Percentiles rank a stretch among this genome's conserved stretches.
Evolutionary conservation across 1,140 invertebrate species (phyloP).

Genomic region (Heliconius nattereri): DNA sequence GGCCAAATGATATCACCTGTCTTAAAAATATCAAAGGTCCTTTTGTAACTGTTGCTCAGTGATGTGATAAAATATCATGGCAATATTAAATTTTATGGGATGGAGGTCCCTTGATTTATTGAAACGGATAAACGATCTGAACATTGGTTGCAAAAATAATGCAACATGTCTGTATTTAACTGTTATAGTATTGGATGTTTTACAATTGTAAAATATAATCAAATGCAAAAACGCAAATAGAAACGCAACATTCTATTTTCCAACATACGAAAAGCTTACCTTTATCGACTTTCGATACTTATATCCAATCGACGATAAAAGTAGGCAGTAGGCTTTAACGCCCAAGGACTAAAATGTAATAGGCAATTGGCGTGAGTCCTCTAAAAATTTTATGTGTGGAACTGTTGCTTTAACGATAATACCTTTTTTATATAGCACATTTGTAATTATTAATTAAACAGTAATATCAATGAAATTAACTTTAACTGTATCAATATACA

Average conservation of each 20-base stretch:
- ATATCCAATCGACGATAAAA: slow-evolving; percentile 55
- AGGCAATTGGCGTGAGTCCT: slow-evolving; percentile 52
- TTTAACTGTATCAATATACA: not conserved
- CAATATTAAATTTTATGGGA: slow-evolving; percentile 27
- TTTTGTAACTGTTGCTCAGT: slow-evolving; percentile 35
- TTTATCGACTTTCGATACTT: slow-evolving; percentile 33
- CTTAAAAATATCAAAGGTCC: slow-evolving; percentile 47
- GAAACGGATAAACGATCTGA: not conserved
- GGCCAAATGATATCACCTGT: slow-evolving; percentile 56
- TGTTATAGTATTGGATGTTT: not conserved
- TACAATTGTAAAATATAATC: not conserved
- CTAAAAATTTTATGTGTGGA: slow-evolving; percentile 31
- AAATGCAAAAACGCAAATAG: slow-evolving; percentile 18
- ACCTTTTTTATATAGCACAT: slow-evolving; percentile 16
- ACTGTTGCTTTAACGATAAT: slow-evolving; percentile 21
- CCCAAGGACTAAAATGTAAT: slow-evolving; percentile 50
- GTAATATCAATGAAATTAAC: not conserved
- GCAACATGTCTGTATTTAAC: not conserved
- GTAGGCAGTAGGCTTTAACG: slow-evolving; percentile 48
- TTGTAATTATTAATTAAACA: slow-evolving; percentile 10
- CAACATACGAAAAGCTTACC: slow-evolving; percentile 29
- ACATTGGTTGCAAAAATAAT: not conserved
- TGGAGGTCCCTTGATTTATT: slow-evolving; percentile 26
- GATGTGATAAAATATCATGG: slow-evolving; percentile 31
- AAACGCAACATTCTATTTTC: slow-evolving; percentile 24